Conservation (phyloP, 2,113 vertebrate species). For the Scomber japonicus region DNA sequence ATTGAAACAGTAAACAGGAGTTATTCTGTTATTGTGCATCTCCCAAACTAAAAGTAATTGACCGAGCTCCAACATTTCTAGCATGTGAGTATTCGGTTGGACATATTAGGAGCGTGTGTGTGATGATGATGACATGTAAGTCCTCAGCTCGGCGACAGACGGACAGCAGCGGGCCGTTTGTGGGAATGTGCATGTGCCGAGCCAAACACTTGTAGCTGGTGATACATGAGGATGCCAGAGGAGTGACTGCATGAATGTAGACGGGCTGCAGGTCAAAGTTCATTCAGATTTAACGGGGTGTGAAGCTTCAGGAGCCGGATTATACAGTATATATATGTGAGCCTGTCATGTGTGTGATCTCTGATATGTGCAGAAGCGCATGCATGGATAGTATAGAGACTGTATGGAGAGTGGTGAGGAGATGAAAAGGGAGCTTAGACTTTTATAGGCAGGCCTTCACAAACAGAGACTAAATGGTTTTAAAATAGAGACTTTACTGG, state of each 20-base stretch:
- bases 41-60: no score
- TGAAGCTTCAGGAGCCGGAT: not conserved
- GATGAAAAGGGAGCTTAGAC: no score
- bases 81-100: not conserved
- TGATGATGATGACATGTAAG: not conserved
- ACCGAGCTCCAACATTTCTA: no score
- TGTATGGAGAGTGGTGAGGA: not conserved
- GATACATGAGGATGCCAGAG: constrained; percentile 48
- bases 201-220: constrained; percentile 6
- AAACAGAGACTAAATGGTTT: no score
- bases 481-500: no score
- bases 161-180: not conserved
- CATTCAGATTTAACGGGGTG: constrained; percentile 3
- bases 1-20: no score
- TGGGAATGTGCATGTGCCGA: constrained; percentile 1
- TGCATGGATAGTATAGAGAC: not conserved
- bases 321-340: not conserved
- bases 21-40: no score
- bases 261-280: constrained; percentile 44
- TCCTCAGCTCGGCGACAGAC: constrained; percentile 4
- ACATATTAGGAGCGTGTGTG: constrained; percentile 3
- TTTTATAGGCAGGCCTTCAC: no score
- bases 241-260: constrained; percentile 31
- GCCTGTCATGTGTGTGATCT: constrained; percentile 23
- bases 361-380: constrained; percentile 3